Conservation (phyloP, 2,113 vertebrate species). For the Semicossyphus pulcher region DNA sequence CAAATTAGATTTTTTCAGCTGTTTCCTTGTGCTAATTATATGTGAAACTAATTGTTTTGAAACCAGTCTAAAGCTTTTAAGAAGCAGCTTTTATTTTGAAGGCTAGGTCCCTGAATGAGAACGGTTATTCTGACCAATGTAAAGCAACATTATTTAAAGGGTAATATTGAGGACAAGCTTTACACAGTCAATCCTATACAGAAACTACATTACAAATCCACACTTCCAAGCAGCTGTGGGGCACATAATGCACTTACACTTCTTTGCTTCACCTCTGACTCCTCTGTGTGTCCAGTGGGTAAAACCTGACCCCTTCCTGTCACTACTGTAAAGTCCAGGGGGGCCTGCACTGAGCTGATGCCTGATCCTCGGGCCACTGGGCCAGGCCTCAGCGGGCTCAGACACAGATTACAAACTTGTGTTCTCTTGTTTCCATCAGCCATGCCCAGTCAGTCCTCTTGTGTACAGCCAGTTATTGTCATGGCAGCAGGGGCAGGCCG, state of each 20-base stretch:
- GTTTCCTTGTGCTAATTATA: too few species aligned
- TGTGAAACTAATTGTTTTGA: too few species aligned
- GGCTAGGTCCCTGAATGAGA: too few species aligned
- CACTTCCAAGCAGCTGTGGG: background rate
- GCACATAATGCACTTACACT: background rate
- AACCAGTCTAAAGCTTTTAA: too few species aligned
- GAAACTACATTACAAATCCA: background rate
- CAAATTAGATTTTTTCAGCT: too few species aligned
- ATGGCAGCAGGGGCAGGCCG: slow-evolving; percentile 70
- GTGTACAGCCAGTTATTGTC: slow-evolving; percentile 62
- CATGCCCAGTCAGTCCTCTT: slow-evolving; percentile 35
- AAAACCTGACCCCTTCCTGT: slow-evolving; percentile 6
- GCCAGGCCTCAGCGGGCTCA: slow-evolving; percentile 24
- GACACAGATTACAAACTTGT: slow-evolving; percentile 51
- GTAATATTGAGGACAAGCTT: too few species aligned
- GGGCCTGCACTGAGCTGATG: slow-evolving; percentile 6
- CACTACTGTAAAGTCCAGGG: slow-evolving; percentile 4
- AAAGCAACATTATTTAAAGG: too few species aligned
- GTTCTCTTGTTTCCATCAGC: slow-evolving; percentile 63
- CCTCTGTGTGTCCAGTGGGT: background rate
- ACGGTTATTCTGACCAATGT: too few species aligned
- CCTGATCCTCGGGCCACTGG: slow-evolving; percentile 16
- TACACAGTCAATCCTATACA: too few species aligned
- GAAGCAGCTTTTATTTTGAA: too few species aligned
- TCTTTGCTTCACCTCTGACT: background rate